Conservation (phyloP, 92 coral and sea anemone species). For the Paragorgia papillata region DNA sequence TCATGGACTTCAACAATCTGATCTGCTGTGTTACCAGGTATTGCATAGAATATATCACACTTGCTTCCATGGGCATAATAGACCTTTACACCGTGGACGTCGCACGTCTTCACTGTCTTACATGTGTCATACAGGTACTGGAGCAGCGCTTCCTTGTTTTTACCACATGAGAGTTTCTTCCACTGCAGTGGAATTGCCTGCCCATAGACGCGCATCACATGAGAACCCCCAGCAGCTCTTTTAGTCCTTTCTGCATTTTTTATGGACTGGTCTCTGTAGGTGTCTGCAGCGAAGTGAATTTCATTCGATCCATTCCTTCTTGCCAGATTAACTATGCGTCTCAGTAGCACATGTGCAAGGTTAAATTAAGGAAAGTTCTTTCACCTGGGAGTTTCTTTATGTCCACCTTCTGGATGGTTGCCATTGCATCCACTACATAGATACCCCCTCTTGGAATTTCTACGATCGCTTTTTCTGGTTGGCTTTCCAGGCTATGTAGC, state of each 20-base stretch:
- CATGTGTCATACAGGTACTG: slow-evolving; percentile 4
- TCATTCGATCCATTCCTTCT: slow-evolving; percentile 25
- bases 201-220: neutral
- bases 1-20: slow-evolving; percentile 8
- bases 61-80: slow-evolving; percentile 5
- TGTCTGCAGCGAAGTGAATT: slow-evolving; percentile 24
- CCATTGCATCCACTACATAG: slow-evolving; percentile 23
- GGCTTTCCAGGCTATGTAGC: slow-evolving; percentile 12
- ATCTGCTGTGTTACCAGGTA: neutral
- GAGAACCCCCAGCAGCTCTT: neutral
- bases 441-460: slow-evolving; percentile 31
- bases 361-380: slow-evolving; percentile 15
- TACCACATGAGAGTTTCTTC: neutral
- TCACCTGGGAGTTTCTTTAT: slow-evolving; percentile 9
- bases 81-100: slow-evolving; percentile 1
- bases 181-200: neutral
- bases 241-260: slow-evolving; percentile 21
- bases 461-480: slow-evolving; percentile 10
- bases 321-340: slow-evolving; percentile 22
- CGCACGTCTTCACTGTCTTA: slow-evolving; percentile 11
- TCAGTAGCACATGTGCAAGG: slow-evolving; percentile 26
- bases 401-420: slow-evolving; percentile 11
- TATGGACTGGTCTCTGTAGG: slow-evolving; percentile 30
- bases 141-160: slow-evolving; percentile 14
- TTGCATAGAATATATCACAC: neutral